These are phyloP conservation scores for Notarius quadriscutis DNA, from an alignment of 2,113 vertebrate species.

Conservation along the genomic window DNA sequence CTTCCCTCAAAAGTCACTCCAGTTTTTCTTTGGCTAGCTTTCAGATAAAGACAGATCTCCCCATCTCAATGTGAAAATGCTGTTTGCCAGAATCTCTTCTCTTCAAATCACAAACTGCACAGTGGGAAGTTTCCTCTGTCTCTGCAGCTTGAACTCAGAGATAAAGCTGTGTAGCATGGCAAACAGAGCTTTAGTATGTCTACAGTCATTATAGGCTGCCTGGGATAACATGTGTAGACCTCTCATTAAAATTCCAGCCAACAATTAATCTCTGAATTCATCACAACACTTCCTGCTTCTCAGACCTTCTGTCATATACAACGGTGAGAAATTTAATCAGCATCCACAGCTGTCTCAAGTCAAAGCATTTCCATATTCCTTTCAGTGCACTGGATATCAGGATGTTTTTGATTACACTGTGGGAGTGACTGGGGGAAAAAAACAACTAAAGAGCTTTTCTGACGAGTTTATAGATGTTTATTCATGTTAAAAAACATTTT, in stretches of 20 bases:
- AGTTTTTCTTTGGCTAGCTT: conserved; percentile 15
- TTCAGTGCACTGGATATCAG: conserved; percentile 31
- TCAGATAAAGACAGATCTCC: background rate
- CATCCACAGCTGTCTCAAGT: conserved; percentile 28
- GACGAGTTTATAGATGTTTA: conserved; percentile 46
- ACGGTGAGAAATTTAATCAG: background rate
- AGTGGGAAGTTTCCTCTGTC: background rate
- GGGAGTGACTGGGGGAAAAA: background rate
- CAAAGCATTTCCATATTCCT: background rate
- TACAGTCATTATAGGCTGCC: conserved; percentile 41
- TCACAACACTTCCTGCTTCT: background rate
- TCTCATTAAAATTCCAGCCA: conserved; percentile 36
- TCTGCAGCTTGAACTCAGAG: conserved; percentile 1
- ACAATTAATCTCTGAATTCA: conserved; percentile 21
- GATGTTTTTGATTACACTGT: conserved; percentile 51
- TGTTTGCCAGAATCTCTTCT: background rate
- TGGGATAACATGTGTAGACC: conserved; percentile 29
- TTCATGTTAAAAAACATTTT: conserved; percentile 11
- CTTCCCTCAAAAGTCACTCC: background rate
- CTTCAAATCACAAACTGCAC: background rate
- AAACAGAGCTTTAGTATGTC: conserved; percentile 12
- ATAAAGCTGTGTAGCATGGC: conserved; percentile 16
- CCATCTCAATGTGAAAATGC: background rate
- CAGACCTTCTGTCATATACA: conserved; percentile 24
- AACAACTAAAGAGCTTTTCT: conserved; percentile 20